Evolutionary conservation across 2,797 vertebrate genomes (phyloP).

Genomic region (Oryzias sinensis): DNA sequence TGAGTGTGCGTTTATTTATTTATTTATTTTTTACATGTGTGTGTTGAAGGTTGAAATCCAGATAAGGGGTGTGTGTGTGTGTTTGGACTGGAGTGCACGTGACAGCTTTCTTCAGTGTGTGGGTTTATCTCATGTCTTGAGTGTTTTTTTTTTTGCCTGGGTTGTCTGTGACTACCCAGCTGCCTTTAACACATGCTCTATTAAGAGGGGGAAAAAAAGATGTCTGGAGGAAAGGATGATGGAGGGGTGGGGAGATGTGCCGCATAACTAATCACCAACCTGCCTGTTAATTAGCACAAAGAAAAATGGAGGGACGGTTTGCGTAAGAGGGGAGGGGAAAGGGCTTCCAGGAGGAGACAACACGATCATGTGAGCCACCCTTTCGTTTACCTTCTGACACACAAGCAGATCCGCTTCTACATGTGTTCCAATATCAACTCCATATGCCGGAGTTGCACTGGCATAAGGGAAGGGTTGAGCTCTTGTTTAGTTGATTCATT

Average conservation of each 20-base stretch:
- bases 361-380: conserved; percentile 40
- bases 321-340: conserved; percentile 40
- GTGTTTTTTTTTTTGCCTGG: conserved; percentile 10
- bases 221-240: conserved; percentile 50
- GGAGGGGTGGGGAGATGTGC: conserved; percentile 56
- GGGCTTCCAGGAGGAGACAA: conserved; percentile 46
- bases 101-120: conserved; percentile 17
- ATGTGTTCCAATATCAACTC: conserved; percentile 20
- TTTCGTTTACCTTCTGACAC: conserved; percentile 40
- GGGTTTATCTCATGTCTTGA: conserved; percentile 26
- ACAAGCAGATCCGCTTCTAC: conserved; percentile 18
- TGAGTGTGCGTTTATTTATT: conserved; percentile 29
- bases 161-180: conserved; percentile 47
- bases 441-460: conserved; percentile 13
- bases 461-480: conserved; percentile 2
- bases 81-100: conserved; percentile 20
- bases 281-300: conserved; percentile 69
- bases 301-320: conserved; percentile 51
- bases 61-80: conserved; percentile 33
- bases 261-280: conserved; percentile 68
- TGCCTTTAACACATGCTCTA: conserved; percentile 68
- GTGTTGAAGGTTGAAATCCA: conserved; percentile 22
- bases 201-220: conserved; percentile 32
- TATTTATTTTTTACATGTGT: conserved; percentile 10
- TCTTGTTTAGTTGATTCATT: conserved; percentile 4